A percentile compares a stretch with the other conserved stretches of the same genome.
These are phyloP conservation scores for Drosophila takahashii DNA, from an alignment of 1,140 invertebrate species.

Conservation along the genomic window DNA sequence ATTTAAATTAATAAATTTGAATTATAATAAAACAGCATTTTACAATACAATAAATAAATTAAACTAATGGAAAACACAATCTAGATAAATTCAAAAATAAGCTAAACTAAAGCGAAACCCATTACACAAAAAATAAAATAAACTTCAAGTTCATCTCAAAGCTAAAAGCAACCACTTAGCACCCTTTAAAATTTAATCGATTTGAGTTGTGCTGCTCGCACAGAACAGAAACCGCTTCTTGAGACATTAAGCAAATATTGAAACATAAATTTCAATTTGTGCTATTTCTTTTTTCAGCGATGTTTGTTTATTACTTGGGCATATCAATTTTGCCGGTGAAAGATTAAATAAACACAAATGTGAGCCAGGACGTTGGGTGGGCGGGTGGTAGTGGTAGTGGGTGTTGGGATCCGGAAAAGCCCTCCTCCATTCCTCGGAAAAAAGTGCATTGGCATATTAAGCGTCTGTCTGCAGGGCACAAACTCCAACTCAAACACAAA, in stretches of 20 bases:
- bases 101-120: neutral
- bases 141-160: neutral
- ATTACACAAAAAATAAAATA: neutral
- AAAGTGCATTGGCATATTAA: conserved; percentile 76
- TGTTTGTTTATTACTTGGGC: conserved; percentile 47
- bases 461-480: conserved; percentile 47
- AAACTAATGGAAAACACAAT: neutral
- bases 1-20: too few relatives aligned
- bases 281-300: conserved; percentile 1
- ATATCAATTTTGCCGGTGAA: conserved; percentile 45
- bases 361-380: neutral
- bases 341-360: conserved; percentile 46
- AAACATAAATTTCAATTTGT: conserved; percentile 43
- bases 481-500: conserved; percentile 24
- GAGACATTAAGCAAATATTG: conserved; percentile 43
- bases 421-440: neutral
- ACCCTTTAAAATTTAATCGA: conserved; percentile 27
- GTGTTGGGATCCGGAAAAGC: neutral
- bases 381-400: too few relatives aligned
- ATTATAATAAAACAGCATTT: too few relatives aligned
- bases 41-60: too few relatives aligned
- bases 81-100: neutral
- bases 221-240: conserved; percentile 13
- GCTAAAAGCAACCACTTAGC: conserved; percentile 9
- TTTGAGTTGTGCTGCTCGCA: conserved; percentile 3